These are phyloP conservation scores for Lithophane leautieri DNA, from an alignment of 2,888 invertebrate genomes.

Conservation along the genomic window DNA sequence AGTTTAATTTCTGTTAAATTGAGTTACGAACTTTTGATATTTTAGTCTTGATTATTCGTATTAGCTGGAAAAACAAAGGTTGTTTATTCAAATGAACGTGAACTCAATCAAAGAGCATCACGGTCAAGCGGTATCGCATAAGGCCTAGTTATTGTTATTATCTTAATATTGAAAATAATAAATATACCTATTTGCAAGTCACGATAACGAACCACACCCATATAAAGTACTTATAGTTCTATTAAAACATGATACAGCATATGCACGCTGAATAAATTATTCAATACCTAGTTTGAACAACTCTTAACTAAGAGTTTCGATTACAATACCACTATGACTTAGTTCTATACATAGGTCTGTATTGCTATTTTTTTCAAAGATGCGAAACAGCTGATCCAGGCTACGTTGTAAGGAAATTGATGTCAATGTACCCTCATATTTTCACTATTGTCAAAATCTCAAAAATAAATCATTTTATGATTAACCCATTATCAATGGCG, in stretches of 20 bases:
- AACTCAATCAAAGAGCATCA: slow-evolving; percentile 5
- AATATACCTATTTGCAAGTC: slow-evolving; percentile 17
- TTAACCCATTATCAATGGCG: neutral
- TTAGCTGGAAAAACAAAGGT: neutral
- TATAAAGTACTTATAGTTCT: neutral
- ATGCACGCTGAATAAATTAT: neutral
- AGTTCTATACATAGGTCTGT: neutral
- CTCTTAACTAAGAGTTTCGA: neutral
- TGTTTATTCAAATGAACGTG: neutral
- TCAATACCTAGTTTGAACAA: neutral
- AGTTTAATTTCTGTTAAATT: neutral
- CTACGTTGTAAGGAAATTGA: slow-evolving; percentile 7
- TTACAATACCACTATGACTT: neutral
- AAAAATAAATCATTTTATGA: neutral
- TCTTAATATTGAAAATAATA: neutral
- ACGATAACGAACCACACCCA: slow-evolving; percentile 1
- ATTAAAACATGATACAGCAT: slow-evolving; percentile 1
- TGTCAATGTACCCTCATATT: slow-evolving; percentile 33
- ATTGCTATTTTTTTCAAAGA: neutral
- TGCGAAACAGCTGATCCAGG: slow-evolving; percentile 47
- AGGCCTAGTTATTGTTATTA: slow-evolving; percentile 1
- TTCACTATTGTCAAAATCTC: neutral
- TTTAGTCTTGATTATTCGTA: neutral
- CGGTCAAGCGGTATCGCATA: slow-evolving; percentile 20
- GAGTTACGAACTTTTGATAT: neutral